Base-by-base conservation (phyloP, 2,888 invertebrate genomes). In the Timema podura region DNA sequence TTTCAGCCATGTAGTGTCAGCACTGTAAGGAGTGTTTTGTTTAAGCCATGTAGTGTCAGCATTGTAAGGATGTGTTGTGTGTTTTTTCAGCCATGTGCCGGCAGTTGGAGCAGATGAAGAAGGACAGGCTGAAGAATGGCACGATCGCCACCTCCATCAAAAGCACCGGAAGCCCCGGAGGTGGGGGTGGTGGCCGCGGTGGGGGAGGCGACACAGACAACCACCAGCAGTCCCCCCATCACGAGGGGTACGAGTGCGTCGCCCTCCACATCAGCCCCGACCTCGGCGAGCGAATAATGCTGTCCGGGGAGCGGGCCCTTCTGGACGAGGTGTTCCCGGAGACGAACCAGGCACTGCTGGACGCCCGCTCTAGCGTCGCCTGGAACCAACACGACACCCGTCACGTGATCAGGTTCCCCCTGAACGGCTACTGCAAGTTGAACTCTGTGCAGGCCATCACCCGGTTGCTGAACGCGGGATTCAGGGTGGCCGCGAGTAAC, bases 361-460 rank as follows among this genome's bases (percentile, higher is more conserved):
- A 93, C 80, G 88, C 91, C 54, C 85, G 92, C 71, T 89, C 90
- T 48, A 90, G 91, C 44, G 90, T 91, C 61, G 87, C 91, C 64
- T 93, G 92, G 91, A 92, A 91, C 78, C 89, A 91, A 78, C 86
- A 89, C 76, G 93, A 93, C 81, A 88, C 90, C 74, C 87, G 91
- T 68, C 91, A 91, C 82, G 91, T 93, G 49, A 92, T 93, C 75
- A 85, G 94, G 72, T 94, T 93, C 79, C 93, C 93, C 11, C 83
- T 94, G 70, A 94, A 93, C 81, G 93, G 94, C 75, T 94, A 92
- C 82, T 93, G 93, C 83, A 93, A 94, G 82, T 84, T 94, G 75
- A 94, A 93, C 81, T 93, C 93, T n/a, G 89, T 94, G 73, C 93
- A 94, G 82, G 93, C 92, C 73, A 89, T 94, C 77, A 91, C 92